These are phyloP conservation scores for Threskiornis aethiopicus DNA, from an alignment of 2,797 vertebrate genomes.

Conservation along the genomic window DNA sequence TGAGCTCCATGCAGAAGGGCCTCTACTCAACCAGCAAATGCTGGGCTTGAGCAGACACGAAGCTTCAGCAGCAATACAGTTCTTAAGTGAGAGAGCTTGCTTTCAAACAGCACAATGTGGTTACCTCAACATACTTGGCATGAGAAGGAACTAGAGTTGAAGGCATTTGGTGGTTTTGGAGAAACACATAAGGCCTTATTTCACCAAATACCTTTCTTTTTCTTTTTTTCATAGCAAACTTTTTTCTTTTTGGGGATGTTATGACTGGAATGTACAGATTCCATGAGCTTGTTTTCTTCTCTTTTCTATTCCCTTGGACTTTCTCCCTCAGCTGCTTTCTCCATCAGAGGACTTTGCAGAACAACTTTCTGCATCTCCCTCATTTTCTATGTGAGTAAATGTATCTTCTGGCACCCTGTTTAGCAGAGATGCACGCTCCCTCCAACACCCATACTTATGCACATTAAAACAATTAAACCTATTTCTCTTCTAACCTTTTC, in stretches of 20 bases:
- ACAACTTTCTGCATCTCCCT: background rate
- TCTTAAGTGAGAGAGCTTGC: background rate
- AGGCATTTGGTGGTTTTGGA: conserved; percentile 37
- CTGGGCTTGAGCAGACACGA: background rate
- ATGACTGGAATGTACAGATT: conserved; percentile 63
- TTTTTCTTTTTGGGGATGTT: background rate
- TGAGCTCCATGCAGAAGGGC: background rate
- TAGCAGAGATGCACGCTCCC: background rate
- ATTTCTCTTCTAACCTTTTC: background rate
- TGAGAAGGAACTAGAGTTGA: background rate
- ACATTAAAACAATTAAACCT: background rate
- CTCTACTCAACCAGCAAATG: background rate
- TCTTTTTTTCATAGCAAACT: background rate
- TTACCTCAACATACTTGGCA: conserved; percentile 47
- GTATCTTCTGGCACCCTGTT: background rate
- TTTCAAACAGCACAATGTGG: background rate
- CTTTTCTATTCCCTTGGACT: background rate
- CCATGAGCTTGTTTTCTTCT: background rate
- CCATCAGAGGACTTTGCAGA: background rate
- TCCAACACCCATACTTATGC: background rate
- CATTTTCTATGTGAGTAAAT: background rate
- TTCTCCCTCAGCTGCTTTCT: background rate
- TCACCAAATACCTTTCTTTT: background rate
- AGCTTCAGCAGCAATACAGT: background rate
- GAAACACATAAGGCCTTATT: conserved; percentile 33